phyloP scores from a whole-genome alignment of 2,888 invertebrate species.

The Hypselothyrea guttata region DNA sequence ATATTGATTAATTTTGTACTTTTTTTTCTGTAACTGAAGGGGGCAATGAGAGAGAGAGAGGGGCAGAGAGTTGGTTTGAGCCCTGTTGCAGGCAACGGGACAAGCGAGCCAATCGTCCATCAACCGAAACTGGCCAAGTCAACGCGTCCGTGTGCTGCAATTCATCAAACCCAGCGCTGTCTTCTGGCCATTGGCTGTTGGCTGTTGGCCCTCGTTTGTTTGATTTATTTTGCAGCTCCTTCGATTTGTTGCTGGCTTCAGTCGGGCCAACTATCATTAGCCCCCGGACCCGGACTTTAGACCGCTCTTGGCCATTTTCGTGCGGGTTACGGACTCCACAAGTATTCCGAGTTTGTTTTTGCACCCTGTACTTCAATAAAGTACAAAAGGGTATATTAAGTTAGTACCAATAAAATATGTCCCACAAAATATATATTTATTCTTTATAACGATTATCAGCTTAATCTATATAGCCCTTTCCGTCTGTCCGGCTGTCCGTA shows the following conservation, averaged over 20 bases:
- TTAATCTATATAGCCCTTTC: no score
- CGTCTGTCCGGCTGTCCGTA: no score
- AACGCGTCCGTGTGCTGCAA: constrained; percentile 55
- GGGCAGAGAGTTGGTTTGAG: background rate
- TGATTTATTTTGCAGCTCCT: constrained; percentile 76
- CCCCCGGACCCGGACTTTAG: constrained; percentile 12
- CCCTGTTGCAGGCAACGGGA: constrained; percentile 4
- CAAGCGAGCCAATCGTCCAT: constrained; percentile 52
- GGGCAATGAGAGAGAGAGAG: constrained; percentile 9
- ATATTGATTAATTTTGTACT: constrained; percentile 70
- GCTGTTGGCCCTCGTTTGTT: constrained; percentile 59
- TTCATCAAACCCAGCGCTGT: constrained; percentile 59
- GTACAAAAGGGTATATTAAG: no score
- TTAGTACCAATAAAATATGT: no score
- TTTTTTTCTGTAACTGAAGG: constrained; percentile 41
- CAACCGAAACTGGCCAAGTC: constrained; percentile 63
- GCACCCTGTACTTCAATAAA: no score
- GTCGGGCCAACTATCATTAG: constrained; percentile 46
- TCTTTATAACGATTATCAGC: no score
- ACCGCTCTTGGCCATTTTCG: constrained; percentile 25
- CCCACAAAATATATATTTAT: no score
- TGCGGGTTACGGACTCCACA: constrained; percentile 18
- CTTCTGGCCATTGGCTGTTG: constrained; percentile 8
- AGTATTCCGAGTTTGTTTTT: background rate
- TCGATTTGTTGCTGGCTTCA: constrained; percentile 44